Conservation (phyloP, 2,113 vertebrate genomes). For the Steatornis caripensis region DNA sequence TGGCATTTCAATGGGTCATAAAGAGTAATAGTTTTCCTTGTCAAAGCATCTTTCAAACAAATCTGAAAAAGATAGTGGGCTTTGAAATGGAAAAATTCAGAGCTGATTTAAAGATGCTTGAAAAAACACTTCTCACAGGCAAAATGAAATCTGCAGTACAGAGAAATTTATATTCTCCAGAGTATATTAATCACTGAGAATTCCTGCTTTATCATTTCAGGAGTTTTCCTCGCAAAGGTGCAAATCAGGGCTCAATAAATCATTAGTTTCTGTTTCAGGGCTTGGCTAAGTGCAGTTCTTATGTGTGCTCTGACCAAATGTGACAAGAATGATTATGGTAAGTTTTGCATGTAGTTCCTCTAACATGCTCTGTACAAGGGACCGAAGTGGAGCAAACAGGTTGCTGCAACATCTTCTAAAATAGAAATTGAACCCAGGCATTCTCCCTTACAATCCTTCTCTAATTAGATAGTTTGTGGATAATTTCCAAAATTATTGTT, state of each 20-base stretch:
- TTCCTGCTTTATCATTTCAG: neutral
- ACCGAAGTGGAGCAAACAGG: neutral
- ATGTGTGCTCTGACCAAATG: rapidly evolving
- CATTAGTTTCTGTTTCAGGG: neutral
- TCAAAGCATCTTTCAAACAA: slow-evolving; percentile 31
- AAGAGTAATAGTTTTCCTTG: slow-evolving; percentile 31
- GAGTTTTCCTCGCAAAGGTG: neutral
- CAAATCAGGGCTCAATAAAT: neutral
- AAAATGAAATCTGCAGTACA: neutral
- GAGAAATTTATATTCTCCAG: neutral
- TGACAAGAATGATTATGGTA: neutral
- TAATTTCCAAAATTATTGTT: neutral
- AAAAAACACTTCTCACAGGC: neutral
- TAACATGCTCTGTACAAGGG: neutral
- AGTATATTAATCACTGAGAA: neutral
- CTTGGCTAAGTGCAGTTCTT: neutral
- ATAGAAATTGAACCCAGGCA: neutral
- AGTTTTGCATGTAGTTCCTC: neutral
- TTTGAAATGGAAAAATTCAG: slow-evolving; percentile 33
- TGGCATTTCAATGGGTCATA: slow-evolving; percentile 38
- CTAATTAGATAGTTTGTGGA: neutral
- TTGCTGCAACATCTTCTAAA: neutral
- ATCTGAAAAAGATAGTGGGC: neutral
- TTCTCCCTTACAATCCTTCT: neutral
- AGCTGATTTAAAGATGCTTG: neutral